Base-by-base conservation (phyloP, 92 coral and sea anemone genomes). In the Palythoa heliodiscus region DNA sequence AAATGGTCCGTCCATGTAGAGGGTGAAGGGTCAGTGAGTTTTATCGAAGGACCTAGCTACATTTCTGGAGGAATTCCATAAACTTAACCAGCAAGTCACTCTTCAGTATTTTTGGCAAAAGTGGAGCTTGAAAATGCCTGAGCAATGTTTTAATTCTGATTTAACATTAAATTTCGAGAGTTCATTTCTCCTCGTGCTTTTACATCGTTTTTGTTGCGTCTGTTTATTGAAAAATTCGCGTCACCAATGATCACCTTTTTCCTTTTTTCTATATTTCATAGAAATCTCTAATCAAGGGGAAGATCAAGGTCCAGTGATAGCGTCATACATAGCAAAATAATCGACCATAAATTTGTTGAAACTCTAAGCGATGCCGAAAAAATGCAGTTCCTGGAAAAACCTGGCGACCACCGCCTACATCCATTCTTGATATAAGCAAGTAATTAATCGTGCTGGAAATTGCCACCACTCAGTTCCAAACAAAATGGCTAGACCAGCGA, bases 221-320 rank as follows among this genome's bases (percentile, higher is more conserved):
- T 88, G 73, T 82, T 87, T 53, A 87, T 81, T 87, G 84, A 73
- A 83, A 88, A 88, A 83, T 87, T 73, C 77, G 87, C 71, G 87
- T 87, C 87, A 87, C 90, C 90, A 87, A 87, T 87, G 83, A 87
- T 87, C 83, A 87, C 90, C 83, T 82, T 82, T 87, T 87, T 87
- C 87, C 87, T 82, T 82, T 87, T 87, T 87, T 82, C 87, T 87
- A 87, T 87, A 87, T 87, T 87, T 87, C 90, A 81, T 81, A 87
- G 90, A 87, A 87, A 87, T 82, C 90, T 87, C 66, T 87, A 72
- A 87, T 87, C 90, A 87, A 87, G 90, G 90, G 90, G 87, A 87
- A 87, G 90, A 87, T 81, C 87, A 87, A 87, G 83, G 90, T 87
- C 80, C 76, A 71, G 54, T 71, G 15, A 71, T 17, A 71, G 53